These are phyloP conservation scores for Ornithoptera priamus DNA, from an alignment of 2,888 invertebrate genomes.

Conservation along the genomic window DNA sequence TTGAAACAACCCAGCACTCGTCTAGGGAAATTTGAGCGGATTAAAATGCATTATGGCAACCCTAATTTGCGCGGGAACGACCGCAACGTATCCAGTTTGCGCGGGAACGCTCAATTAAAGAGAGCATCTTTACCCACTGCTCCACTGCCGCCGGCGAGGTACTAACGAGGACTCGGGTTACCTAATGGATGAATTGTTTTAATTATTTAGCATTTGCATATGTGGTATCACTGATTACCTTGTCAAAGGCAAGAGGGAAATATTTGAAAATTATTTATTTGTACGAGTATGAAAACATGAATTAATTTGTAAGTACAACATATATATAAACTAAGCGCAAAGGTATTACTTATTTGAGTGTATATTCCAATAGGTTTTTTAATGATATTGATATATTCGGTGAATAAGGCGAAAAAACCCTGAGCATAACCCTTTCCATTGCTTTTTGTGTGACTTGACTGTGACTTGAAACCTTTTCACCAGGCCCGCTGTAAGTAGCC, in stretches of 20 bases:
- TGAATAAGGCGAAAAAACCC: too few species aligned
- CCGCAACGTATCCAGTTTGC: constrained; percentile 27
- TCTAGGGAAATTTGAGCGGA: constrained; percentile 26
- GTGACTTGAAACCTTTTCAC: too few species aligned
- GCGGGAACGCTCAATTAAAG: constrained; percentile 34
- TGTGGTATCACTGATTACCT: background rate
- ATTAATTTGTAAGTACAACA: too few species aligned
- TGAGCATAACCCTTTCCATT: too few species aligned
- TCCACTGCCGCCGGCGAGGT: constrained; percentile 39
- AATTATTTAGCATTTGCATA: constrained; percentile 33
- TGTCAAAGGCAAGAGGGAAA: background rate
- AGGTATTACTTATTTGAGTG: too few species aligned
- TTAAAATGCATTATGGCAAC: constrained; percentile 30
- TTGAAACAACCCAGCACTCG: constrained; percentile 8
- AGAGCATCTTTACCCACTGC: constrained; percentile 39
- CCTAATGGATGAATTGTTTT: constrained; percentile 40
- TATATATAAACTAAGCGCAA: too few species aligned
- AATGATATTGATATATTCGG: too few species aligned
- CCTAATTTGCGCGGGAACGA: constrained; percentile 28
- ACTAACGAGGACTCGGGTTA: constrained; percentile 40
- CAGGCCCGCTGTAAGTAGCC: too few species aligned
- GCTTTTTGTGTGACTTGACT: too few species aligned
- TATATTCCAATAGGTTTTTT: too few species aligned
- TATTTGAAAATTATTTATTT: background rate
- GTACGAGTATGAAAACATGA: too few species aligned